Base-by-base conservation (phyloP, 2,888 invertebrate species). In the Mamestra brassicae region DNA sequence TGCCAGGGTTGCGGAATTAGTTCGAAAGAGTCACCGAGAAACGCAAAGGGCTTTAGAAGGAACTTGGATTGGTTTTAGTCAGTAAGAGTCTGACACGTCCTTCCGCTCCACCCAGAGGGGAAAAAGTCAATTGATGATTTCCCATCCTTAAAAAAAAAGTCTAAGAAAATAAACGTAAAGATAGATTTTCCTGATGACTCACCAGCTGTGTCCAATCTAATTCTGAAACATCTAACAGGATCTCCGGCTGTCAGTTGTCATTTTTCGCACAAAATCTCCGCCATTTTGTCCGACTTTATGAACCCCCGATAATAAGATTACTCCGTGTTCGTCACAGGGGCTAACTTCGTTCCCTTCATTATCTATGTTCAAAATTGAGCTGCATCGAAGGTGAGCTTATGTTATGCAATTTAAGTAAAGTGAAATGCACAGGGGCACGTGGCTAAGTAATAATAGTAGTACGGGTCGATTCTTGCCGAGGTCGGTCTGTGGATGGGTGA, bases 251-350 rank as follows among this genome's bases (percentile, higher is more conserved):
- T 81, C 79, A 79, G 67, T 70, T 67, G 66, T 75, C 61, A 85
- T 85, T 83, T 86, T 74, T 78, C 77, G 64, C 60, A 61, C 62
- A 74, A 76, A 83, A 65, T 74, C 83, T 57, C 77, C 68, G 69
- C 65, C 75, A 85, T 86, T 83, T 86, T 76, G 72, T 77, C 74
- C 57, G 76, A 76, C 65, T 74, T 83, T 79, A 83, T 80, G 79
- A 80, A 85, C 74, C 76, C 61, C 76, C 67, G 80, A 83, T 86
- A 86, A 86, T 86, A 78, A 75, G 71, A 86, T 86, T 86, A 86
- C 79, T 78, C 69, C 79, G 85, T 74, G 77, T 42, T 81, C 80
- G 85, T 75, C 76, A 83, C 77, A 66, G 70, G 58, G 17, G 70
- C 36, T 85, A 86, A 86, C 77, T 78, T 74, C 66, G 64, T 86